Evolutionary conservation across 1,140 invertebrate species (phyloP), one percentile per base, ranked within the genome.

Genomic region (Orius insidiosus): DNA sequence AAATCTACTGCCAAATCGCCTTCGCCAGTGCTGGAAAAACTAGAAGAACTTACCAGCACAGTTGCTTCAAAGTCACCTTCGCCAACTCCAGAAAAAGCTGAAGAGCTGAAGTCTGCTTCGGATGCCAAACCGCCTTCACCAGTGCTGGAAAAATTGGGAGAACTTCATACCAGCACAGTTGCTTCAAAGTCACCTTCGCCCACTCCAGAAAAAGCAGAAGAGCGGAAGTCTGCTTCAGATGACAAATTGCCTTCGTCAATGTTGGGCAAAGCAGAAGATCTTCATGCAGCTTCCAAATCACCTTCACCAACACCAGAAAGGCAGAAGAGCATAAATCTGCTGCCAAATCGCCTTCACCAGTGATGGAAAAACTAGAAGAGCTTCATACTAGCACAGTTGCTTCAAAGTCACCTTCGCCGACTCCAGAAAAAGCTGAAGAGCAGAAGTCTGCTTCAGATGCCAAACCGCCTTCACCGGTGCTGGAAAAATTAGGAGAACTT

Each of bases 391-490:
- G 3, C 38, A 13, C 38, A n/a, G n/a, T n/a, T n/a, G n/a, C n/a
- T n/a, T n/a, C 16, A 10, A 40, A 40, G n/a, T 18, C 24, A 7
- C 24, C 24, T 4, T 24, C 24, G 7, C 24, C 24, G 3, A 24
- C 24, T 24, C 24, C 24, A 7, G 24, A 24, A 7, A 24, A 24
- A 7, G 24, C 24, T 4, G 24, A 24, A 24, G 24, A 24, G n/a
- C n/a, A n/a, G n/a, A n/a, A n/a, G 7, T 24, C 24, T 24, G 24
- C 24, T 24, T 3, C 24, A 4, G 24, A 3, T 24, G 24, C 47
- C 9, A 53, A 51, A 45, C 40, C 47, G 13, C 32, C 52, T n/a
- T 51, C 55, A 41, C 37, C 50, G 13, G 45, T 31, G 11, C 51
- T 55, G 19, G 34, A 24, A 7, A 7, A 24, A 24, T 7, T n/a